Base-by-base conservation (phyloP, 2,797 vertebrate genomes). In the Neosilurus hyrtlii region DNA sequence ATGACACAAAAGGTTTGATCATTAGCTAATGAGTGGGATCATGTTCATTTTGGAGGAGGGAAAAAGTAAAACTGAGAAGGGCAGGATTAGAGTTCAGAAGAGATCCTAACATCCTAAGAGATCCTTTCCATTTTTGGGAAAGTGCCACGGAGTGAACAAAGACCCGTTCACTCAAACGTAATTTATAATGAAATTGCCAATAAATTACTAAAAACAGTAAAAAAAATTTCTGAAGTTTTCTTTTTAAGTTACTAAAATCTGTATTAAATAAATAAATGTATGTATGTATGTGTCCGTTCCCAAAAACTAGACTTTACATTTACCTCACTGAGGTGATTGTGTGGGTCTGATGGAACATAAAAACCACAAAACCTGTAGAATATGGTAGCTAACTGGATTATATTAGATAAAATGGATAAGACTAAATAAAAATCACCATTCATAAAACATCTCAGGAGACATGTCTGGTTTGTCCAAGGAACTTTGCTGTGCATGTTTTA, bases 1-100 rank as follows among this genome's bases (percentile, higher is more conserved):
- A 79, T 56, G 9, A 1, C 61, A 52, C 61, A 65, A 79, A 52
- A 24, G 15, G 9, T 51, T 79, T 30, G 61, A 52, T 52, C 76
- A 79, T 79, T 79, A 79, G 76, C 76, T 79, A 65, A 79, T 65
- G 61, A 65, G 76, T 52, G 76, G 76, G 76, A 79, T 79, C 76
- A 14, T n/a, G 76, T 78, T 63, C 24, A 52, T 30, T 30, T 18
- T 22, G 11, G 16, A 20, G 43, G 56, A 57, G 30, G 10, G 35
- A 20, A 8, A 76, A 76, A 43, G 56, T 61, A 54, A 76, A 76
- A 79, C 61, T 52, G 43, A 79, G 24, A 9, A 79, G n/a, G 4
- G 76, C 16, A 52, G 61, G 14, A 20, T 9, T 63, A 37, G 14
- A 51, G 75, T 78, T 78, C 10, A 63, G 75, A 51, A 51, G 22